Percentiles rank a stretch among this genome's conserved stretches.
These are phyloP conservation scores for Scyliorhinus canicula DNA, from an alignment of 2,797 vertebrate species.

Conservation along the genomic window DNA sequence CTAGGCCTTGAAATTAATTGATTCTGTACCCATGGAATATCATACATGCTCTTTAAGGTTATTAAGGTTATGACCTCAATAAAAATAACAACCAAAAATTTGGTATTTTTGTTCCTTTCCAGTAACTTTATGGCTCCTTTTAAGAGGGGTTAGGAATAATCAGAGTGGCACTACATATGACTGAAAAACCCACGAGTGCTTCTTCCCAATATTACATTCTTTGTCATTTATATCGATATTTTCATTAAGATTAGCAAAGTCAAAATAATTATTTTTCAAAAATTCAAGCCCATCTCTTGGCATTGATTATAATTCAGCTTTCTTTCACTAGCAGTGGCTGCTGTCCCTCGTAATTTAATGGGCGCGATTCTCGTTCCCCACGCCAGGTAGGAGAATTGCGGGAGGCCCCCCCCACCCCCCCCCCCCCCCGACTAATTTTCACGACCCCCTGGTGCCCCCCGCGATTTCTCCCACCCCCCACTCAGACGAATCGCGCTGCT, in stretches of 20 bases:
- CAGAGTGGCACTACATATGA: not conserved
- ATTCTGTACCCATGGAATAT: not conserved
- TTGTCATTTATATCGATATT: not conserved
- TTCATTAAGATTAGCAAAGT: not conserved
- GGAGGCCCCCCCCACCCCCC: too few species aligned
- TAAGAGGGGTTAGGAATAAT: not conserved
- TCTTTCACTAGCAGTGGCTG: not conserved
- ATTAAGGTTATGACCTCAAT: too few species aligned
- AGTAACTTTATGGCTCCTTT: not conserved
- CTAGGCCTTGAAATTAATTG: not conserved
- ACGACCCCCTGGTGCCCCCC: too few species aligned
- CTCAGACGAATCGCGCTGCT: too few species aligned
- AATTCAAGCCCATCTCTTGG: too few species aligned
- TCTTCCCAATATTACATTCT: not conserved
- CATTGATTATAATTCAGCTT: not conserved
- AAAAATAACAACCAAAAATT: not conserved
- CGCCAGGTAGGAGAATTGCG: too few species aligned
- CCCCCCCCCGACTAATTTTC: too few species aligned
- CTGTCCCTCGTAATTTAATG: not conserved
- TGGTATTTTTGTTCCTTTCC: not conserved
- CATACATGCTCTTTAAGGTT: not conserved
- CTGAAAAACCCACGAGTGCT: not conserved
- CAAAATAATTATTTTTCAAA: too few species aligned
- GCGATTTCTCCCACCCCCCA: too few species aligned
- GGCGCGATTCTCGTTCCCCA: too few species aligned